Evolutionary conservation across 2,797 vertebrate species (phyloP), one percentile per base, ranked within the genome.

Genomic region (Smutsia gigantea): DNA sequence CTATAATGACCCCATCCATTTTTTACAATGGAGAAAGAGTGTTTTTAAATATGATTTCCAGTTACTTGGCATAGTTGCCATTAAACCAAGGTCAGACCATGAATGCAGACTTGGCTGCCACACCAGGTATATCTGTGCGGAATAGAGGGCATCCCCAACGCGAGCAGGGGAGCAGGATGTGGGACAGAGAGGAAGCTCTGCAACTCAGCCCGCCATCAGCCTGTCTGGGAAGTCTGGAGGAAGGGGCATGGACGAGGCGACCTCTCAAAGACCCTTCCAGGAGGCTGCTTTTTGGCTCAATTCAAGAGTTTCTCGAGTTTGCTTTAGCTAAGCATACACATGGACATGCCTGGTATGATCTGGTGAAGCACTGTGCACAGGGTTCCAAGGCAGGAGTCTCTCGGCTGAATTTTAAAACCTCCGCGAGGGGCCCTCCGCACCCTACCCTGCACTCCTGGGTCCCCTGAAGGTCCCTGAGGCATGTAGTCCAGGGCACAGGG

Each of bases 231-330:
- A 27, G 37, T 11, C 15, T 18, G 11, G 39, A 69, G 17, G 17
- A 11, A 51, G 75, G n/a, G 13, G n/a, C 0, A 1, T 13, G 51
- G 46, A 23, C 1, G 4, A 63, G 49, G 39, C 0, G 8, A 49
- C 15, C 9, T 25, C 78, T 90, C 42, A 59, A 11, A 10, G 42
- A 69, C 25, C 39, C n/a, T 77, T 37, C 57, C 39, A 57, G 29
- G 14, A 66, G 46, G 59, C 9, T 92, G 34, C 53, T 34, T 75
- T 31, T 68, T 2, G 77, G 21, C 15, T 87, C 66, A 63, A 7
- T 68, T 34, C 51, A 85, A 77, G 83, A 31, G 72, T 84, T 84
- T 64, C n/a, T 57, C 51, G 64, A 77, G 74, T 86, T 88, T 71
- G 29, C 49, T 53, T 93, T 46, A 77, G 57, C 29, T 39, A n/a